Conservation (phyloP, 2,888 invertebrate genomes). For the Leptinotarsa peninsularis region DNA sequence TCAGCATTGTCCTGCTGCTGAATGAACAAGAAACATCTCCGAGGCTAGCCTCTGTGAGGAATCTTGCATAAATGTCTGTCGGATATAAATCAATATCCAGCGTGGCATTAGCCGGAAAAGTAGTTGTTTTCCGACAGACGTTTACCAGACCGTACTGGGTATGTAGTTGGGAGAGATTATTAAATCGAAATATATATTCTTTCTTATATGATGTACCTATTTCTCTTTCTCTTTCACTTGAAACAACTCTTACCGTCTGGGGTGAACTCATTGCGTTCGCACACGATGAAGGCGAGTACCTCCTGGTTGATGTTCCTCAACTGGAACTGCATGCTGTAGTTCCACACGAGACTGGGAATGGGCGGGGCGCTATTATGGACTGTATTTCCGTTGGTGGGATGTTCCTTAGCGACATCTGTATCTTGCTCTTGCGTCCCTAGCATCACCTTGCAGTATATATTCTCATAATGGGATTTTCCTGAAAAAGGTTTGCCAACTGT, state of each 20-base stretch:
- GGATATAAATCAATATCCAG: too few species aligned
- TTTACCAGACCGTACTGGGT: too few species aligned
- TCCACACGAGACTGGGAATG: conserved; percentile 73
- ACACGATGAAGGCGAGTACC: conserved; percentile 76
- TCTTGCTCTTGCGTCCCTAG: conserved; percentile 79
- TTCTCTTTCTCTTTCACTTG: too few species aligned
- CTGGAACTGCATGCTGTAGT: conserved; percentile 81
- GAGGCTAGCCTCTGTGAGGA: too few species aligned
- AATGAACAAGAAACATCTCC: too few species aligned
- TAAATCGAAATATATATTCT: too few species aligned
- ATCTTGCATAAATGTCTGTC: too few species aligned
- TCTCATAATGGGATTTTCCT: conserved; percentile 72
- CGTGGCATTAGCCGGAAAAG: too few species aligned
- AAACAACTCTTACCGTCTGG: conserved; percentile 73
- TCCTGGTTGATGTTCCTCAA: conserved; percentile 77
- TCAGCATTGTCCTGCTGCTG: too few species aligned
- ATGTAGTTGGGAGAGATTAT: too few species aligned
- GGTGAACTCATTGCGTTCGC: conserved; percentile 77
- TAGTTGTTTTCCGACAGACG: too few species aligned
- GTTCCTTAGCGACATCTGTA: conserved; percentile 73
- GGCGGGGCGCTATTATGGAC: conserved; percentile 59
- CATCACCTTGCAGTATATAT: conserved; percentile 80
- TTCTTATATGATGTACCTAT: too few species aligned
- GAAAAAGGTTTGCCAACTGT: conserved; percentile 18
- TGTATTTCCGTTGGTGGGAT: conserved; percentile 64